A percentile compares a stretch with the other conserved stretches of the same genome.
Conservation (phyloP, 2,797 vertebrate species). For the Crax fasciolata region DNA sequence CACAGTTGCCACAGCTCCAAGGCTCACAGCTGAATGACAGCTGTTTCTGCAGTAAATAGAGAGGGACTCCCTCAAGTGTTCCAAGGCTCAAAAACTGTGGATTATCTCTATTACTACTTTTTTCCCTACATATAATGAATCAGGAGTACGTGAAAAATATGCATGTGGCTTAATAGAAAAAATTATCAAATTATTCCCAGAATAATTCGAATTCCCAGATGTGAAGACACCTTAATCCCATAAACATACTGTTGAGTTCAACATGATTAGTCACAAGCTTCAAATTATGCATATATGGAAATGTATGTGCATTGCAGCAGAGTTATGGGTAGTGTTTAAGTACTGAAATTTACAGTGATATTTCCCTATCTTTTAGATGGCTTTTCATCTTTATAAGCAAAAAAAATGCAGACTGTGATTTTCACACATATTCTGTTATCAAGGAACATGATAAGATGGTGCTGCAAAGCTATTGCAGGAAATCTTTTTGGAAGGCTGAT, state of each 20-base stretch:
- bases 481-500: not conserved
- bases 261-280: not conserved
- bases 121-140: not conserved
- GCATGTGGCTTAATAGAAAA: not conserved
- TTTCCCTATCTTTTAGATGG: constrained; percentile 2
- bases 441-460: not conserved
- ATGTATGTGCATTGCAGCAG: not conserved
- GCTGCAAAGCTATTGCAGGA: not conserved
- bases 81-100: not conserved
- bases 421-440: constrained; percentile 17
- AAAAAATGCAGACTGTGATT: not conserved
- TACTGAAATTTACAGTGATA: not conserved
- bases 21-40: not conserved
- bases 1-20: not conserved
- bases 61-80: not conserved
- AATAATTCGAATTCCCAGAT: not conserved
- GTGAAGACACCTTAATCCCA: not conserved
- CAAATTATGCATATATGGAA: not conserved
- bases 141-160: not conserved
- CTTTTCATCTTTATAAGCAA: not conserved
- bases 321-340: not conserved
- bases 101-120: not conserved
- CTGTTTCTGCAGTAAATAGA: not conserved
- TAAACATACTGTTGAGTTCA: not conserved
- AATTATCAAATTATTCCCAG: not conserved